Percentiles rank a stretch among this genome's conserved stretches.
Evolutionary conservation across 2,797 vertebrate species (phyloP).

Genomic region (Rousettus madagascariensis): DNA sequence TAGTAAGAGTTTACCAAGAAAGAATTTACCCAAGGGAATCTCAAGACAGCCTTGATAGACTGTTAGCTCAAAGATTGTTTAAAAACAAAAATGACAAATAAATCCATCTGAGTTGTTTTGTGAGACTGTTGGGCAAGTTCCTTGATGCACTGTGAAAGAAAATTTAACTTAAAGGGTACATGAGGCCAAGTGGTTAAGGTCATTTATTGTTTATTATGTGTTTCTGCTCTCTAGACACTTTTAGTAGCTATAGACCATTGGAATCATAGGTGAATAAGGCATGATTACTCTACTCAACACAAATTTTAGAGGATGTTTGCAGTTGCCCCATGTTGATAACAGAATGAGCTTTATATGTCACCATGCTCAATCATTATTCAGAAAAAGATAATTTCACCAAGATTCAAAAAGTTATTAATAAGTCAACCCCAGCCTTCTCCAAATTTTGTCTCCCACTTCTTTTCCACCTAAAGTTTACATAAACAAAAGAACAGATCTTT

Average conservation of each 20-base stretch:
- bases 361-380: background rate
- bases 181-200: background rate
- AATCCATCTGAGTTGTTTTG: background rate
- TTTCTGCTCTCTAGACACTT: background rate
- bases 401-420: background rate
- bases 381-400: background rate
- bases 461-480: background rate
- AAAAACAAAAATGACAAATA: background rate
- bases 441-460: background rate
- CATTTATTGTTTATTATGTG: background rate
- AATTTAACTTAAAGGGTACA: background rate
- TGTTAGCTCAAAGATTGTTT: background rate
- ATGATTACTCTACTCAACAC: background rate
- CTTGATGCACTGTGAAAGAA: background rate
- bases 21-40: background rate
- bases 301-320: background rate
- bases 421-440: background rate
- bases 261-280: background rate
- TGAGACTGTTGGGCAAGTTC: background rate
- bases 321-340: background rate
- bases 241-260: background rate
- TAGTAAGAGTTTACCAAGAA: background rate
- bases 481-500: background rate
- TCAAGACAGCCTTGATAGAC: background rate
- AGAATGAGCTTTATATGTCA: background rate